Percentiles rank a stretch among this genome's conserved stretches.
These are phyloP conservation scores for Elaeidobius kamerunicus DNA, from an alignment of 2,888 invertebrate genomes.

Conservation along the genomic window DNA sequence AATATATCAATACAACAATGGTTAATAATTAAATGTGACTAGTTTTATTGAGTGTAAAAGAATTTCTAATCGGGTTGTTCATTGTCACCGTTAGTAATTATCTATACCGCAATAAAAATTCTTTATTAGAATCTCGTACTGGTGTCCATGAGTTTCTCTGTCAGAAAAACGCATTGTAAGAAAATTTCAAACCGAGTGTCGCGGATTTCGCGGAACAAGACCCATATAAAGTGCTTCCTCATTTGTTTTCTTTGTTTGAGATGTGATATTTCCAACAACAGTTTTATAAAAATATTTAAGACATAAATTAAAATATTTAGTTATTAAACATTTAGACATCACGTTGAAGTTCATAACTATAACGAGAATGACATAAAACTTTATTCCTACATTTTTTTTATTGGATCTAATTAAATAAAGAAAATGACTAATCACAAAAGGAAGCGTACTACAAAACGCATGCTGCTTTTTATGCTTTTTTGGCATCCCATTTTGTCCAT, in stretches of 20 bases:
- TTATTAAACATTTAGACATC: no score
- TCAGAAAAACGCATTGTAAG: constrained; percentile 3
- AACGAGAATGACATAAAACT: no score
- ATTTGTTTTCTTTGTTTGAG: constrained; percentile 11
- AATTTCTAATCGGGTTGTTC: constrained; percentile 1
- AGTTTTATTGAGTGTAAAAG: constrained; percentile 11
- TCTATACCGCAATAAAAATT: constrained; percentile 11
- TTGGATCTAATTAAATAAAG: no score
- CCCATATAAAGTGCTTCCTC: constrained; percentile 15
- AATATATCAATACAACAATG: no score
- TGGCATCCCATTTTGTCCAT: no score
- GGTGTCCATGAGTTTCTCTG: constrained; percentile 3
- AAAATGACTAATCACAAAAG: no score
- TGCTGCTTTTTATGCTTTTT: no score
- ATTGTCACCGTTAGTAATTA: constrained; percentile 6
- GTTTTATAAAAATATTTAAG: neutral
- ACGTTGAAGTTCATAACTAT: no score
- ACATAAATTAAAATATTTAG: no score
- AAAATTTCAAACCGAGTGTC: neutral
- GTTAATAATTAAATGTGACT: no score
- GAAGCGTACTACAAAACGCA: no score
- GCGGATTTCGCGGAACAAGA: constrained; percentile 13
- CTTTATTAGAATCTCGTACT: constrained; percentile 3
- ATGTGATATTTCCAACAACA: constrained; percentile 6
- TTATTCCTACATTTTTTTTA: no score